Evolutionary conservation across 2,797 vertebrate species (phyloP).

Genomic region (Peromyscus aztecus): DNA sequence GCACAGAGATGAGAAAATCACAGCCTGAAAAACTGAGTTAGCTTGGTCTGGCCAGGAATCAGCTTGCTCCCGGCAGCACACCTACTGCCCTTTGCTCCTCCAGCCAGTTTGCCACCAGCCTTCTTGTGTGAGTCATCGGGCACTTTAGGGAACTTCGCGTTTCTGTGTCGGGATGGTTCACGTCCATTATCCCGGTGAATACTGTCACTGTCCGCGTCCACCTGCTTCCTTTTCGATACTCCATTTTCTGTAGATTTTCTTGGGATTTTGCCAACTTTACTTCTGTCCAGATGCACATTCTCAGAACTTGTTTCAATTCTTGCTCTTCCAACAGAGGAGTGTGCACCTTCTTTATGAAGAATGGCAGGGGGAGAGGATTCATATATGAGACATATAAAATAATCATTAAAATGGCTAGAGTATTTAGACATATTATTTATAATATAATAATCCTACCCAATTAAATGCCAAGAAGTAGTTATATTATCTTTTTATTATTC

Average conservation of each 20-base stretch:
- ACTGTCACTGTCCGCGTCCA: slow-evolving; percentile 87
- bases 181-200: slow-evolving; percentile 87
- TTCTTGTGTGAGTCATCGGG: slow-evolving; percentile 78
- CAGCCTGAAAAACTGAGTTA: slow-evolving; percentile 94
- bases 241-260: slow-evolving; percentile 87
- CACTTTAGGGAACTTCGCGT: slow-evolving; percentile 81
- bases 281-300: slow-evolving; percentile 88
- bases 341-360: slow-evolving; percentile 85
- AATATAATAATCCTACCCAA: slow-evolving; percentile 43
- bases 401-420: slow-evolving; percentile 23
- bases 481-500: slow-evolving; percentile 3
- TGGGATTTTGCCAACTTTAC: slow-evolving; percentile 82
- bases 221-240: slow-evolving; percentile 92
- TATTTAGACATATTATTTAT: slow-evolving; percentile 19
- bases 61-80: slow-evolving; percentile 89
- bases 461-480: slow-evolving; percentile 1
- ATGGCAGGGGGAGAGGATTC: slow-evolving; percentile 78
- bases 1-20: slow-evolving; percentile 85
- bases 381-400: slow-evolving; percentile 67
- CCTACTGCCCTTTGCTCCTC: slow-evolving; percentile 87
- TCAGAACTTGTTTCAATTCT: slow-evolving; percentile 88
- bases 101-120: slow-evolving; percentile 72
- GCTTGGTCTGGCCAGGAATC: slow-evolving; percentile 94
- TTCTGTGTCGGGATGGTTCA: slow-evolving; percentile 90
- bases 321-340: slow-evolving; percentile 84